Percentiles rank a stretch among this genome's conserved stretches.
Evolutionary conservation across 2,113 vertebrate species (phyloP).

Genomic region (Cichladusa arquata): DNA sequence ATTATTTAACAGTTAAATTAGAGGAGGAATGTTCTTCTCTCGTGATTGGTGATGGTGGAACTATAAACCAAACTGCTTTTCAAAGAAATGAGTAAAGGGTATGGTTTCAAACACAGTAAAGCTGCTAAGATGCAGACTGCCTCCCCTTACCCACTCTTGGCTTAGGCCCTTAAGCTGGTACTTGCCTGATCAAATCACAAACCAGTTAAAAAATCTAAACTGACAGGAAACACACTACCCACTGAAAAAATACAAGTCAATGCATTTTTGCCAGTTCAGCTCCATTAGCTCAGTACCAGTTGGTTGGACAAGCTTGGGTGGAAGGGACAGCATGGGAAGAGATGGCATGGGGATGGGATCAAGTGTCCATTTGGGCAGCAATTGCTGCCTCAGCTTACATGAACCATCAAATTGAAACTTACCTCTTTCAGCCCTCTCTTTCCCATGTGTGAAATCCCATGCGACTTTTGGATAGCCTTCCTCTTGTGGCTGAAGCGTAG

Average conservation of each 20-base stretch:
- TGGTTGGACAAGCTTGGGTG: background rate
- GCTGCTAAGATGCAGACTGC: background rate
- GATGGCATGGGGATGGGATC: background rate
- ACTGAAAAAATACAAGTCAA: background rate
- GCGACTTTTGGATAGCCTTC: background rate
- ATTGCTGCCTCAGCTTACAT: rapidly evolving
- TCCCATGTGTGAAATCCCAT: background rate
- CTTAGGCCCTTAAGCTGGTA: background rate
- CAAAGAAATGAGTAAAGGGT: background rate
- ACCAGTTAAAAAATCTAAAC: background rate
- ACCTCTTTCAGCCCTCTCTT: background rate
- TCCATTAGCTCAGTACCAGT: background rate
- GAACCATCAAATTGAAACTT: background rate
- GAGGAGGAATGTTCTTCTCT: background rate
- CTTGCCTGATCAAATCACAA: background rate
- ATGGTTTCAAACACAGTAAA: background rate
- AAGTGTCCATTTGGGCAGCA: background rate
- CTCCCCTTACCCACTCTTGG: background rate
- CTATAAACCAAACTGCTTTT: background rate
- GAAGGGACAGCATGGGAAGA: background rate
- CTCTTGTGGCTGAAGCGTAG: background rate
- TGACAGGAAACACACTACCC: background rate
- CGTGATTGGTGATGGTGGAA: background rate
- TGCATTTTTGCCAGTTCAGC: background rate
- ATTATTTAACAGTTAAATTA: background rate